A percentile compares a stretch with the other conserved stretches of the same genome.
Evolutionary conservation across 2,113 vertebrate genomes (phyloP).

Genomic region (Eclectus roratus): DNA sequence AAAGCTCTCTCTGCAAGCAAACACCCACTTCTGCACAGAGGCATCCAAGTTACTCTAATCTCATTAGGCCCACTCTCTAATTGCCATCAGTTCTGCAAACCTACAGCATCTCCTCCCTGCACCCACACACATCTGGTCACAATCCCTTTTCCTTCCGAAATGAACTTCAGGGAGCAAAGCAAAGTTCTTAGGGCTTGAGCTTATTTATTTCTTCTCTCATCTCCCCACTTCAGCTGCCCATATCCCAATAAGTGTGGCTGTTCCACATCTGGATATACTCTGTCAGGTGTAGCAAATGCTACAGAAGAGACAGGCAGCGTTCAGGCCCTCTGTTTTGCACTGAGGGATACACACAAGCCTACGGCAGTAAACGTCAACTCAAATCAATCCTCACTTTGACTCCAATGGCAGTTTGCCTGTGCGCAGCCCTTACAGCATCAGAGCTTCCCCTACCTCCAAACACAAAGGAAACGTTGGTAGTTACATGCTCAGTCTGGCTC

Average conservation of each 20-base stretch:
- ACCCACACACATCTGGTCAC: conserved; percentile 57
- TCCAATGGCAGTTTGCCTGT: neutral
- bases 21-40: neutral
- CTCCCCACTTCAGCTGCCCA: neutral
- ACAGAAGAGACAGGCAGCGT: neutral
- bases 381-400: neutral
- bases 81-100: conserved; percentile 20
- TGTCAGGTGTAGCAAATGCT: neutral
- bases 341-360: neutral
- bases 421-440: neutral
- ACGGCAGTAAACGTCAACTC: neutral
- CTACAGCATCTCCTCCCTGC: conserved; percentile 32
- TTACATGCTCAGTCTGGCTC: rapidly evolving
- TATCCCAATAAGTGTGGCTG: neutral
- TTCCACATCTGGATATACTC: neutral
- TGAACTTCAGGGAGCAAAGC: neutral
- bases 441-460: neutral
- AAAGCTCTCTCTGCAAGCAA: neutral
- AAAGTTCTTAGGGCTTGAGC: neutral
- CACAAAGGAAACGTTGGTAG: neutral
- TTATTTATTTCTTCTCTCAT: neutral
- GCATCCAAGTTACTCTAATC: neutral
- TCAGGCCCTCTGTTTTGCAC: neutral
- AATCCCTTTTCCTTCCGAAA: neutral
- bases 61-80: neutral